phyloP scores from a whole-genome alignment of 1,140 invertebrate species.

The Drosophila ananassae region DNA sequence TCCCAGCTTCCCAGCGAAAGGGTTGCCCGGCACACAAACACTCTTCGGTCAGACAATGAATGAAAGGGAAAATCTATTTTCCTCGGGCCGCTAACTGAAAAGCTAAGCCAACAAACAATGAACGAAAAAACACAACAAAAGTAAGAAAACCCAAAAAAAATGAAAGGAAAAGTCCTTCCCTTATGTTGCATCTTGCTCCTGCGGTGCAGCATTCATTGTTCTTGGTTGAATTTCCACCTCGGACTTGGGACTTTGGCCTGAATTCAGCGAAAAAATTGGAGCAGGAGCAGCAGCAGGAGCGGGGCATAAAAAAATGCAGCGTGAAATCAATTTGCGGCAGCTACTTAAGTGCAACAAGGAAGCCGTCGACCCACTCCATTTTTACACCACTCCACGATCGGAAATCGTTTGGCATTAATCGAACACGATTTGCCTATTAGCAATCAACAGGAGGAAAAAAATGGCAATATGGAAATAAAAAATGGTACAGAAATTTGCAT shows the following conservation, averaged over 20 bases:
- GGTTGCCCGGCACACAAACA: conserved; percentile 49
- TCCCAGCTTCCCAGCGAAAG: conserved; percentile 62
- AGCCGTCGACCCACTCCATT: conserved; percentile 45
- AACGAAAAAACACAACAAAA: conserved; percentile 27
- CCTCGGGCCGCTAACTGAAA: conserved; percentile 39
- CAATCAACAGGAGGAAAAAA: conserved; percentile 17
- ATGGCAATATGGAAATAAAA: conserved; percentile 14
- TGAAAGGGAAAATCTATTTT: conserved; percentile 68
- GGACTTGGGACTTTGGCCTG: conserved; percentile 27
- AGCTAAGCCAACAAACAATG: conserved; percentile 52
- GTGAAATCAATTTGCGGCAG: conserved; percentile 81
- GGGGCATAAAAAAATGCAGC: conserved; percentile 44
- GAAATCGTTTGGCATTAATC: conserved; percentile 56
- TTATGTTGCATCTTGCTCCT: conserved; percentile 31
- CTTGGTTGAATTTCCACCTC: conserved; percentile 14
- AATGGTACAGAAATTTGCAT: not conserved
- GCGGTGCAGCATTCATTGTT: conserved; percentile 57
- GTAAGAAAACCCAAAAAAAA: conserved; percentile 8
- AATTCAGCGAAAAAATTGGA: conserved; percentile 36
- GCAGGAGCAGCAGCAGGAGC: conserved; percentile 39
- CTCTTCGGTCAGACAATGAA: conserved; percentile 25
- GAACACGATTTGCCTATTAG: conserved; percentile 79
- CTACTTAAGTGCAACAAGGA: conserved; percentile 78
- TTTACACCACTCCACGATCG: conserved; percentile 40
- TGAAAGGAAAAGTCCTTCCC: conserved; percentile 13